Percentiles rank a stretch among this genome's conserved stretches.
Evolutionary conservation across 2,113 vertebrate genomes (phyloP).

Genomic region (Australoheros scitulus): DNA sequence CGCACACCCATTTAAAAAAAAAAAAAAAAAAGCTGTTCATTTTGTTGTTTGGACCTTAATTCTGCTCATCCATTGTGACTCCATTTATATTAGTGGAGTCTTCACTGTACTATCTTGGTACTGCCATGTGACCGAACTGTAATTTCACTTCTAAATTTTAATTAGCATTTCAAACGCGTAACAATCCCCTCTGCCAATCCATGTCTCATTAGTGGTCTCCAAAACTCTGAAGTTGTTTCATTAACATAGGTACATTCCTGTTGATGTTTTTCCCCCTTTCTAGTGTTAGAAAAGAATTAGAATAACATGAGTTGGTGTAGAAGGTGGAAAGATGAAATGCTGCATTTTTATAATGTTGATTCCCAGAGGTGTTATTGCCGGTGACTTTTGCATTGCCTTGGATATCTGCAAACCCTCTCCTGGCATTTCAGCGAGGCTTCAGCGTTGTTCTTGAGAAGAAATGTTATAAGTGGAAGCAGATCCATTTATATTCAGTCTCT

Average conservation of each 20-base stretch:
- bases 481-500: neutral
- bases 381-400: neutral
- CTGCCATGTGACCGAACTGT: constrained; percentile 66
- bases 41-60: constrained; percentile 28
- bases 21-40: neutral
- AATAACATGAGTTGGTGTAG: constrained; percentile 49
- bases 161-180: constrained; percentile 81
- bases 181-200: constrained; percentile 69
- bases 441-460: constrained; percentile 10
- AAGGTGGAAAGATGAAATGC: constrained; percentile 45
- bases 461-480: neutral
- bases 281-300: constrained; percentile 54
- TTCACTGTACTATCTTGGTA: constrained; percentile 49
- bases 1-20: neutral
- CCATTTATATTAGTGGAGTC: constrained; percentile 18
- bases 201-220: constrained; percentile 74
- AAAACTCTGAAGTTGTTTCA: constrained; percentile 68
- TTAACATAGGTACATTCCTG: constrained; percentile 71
- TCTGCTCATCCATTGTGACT: constrained; percentile 18
- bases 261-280: constrained; percentile 42
- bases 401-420: neutral
- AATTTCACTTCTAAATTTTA: constrained; percentile 67
- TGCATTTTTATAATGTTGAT: constrained; percentile 11
- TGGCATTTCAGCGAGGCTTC: neutral
- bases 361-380: neutral